Percentiles rank a stretch among this genome's conserved stretches.
These are phyloP conservation scores for Syrrhaptes paradoxus DNA, from an alignment of 2,113 vertebrate species.

Conservation along the genomic window DNA sequence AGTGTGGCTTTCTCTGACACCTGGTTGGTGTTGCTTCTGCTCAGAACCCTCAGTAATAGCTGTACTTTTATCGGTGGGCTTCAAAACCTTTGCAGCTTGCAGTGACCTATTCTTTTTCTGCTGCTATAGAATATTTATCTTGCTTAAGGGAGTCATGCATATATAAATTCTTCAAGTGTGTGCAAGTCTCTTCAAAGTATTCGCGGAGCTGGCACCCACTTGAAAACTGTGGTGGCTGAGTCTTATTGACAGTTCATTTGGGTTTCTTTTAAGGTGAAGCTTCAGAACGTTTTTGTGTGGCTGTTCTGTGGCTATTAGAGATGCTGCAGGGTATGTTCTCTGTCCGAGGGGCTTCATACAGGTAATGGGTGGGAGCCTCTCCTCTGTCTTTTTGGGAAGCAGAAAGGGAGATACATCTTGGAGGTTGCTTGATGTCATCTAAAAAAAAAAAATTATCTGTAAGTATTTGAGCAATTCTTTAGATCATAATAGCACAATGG, in stretches of 20 bases:
- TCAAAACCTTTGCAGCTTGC: neutral
- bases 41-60: neutral
- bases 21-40: neutral
- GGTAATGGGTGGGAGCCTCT: neutral
- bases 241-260: neutral
- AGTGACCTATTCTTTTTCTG: neutral
- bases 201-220: neutral
- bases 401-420: neutral
- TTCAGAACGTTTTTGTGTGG: neutral
- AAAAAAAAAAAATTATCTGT: neutral
- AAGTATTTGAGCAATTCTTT: neutral
- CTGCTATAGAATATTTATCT: neutral
- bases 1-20: neutral
- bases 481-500: neutral
- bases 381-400: neutral
- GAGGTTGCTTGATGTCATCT: neutral
- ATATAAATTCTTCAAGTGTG: neutral
- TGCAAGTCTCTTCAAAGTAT: neutral
- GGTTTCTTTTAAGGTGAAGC: neutral
- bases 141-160: slow-evolving; percentile 29
- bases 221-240: neutral
- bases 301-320: neutral
- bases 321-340: neutral
- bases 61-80: neutral
- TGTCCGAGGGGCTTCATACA: neutral